Conservation (phyloP, 1,140 invertebrate species). For the Oreohelix idahoensis region DNA sequence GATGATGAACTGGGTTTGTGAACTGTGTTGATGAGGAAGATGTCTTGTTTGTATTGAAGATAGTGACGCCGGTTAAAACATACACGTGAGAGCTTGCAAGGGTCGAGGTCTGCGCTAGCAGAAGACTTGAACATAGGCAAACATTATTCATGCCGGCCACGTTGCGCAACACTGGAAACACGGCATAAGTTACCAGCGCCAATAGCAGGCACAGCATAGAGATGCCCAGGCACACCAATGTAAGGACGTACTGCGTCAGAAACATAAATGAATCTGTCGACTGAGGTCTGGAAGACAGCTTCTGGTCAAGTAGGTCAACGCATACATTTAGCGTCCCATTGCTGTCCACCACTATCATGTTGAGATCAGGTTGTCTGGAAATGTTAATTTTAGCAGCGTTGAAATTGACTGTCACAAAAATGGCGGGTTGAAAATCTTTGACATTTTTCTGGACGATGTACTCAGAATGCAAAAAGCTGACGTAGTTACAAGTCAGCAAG, state of each 20-base stretch:
- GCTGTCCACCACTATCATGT: background rate
- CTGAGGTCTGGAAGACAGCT: too few species aligned
- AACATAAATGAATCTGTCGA: background rate
- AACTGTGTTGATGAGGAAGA: too few species aligned
- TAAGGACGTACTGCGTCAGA: background rate
- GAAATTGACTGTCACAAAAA: background rate
- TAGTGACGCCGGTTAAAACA: background rate
- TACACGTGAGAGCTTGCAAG: background rate
- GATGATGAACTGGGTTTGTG: too few species aligned
- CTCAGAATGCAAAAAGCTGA: background rate
- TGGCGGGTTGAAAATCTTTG: background rate
- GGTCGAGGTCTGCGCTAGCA: slow-evolving; percentile 4
- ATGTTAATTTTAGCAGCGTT: background rate
- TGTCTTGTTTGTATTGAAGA: too few species aligned
- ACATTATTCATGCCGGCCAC: slow-evolving; percentile 14
- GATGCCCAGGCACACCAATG: background rate
- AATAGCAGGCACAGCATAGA: slow-evolving; percentile 10
- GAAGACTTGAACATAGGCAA: background rate
- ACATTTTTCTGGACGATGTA: background rate
- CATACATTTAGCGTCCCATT: background rate
- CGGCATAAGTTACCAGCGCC: slow-evolving; percentile 7
- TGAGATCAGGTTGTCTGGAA: background rate
- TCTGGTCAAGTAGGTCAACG: background rate
- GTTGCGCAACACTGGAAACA: slow-evolving; percentile 6
- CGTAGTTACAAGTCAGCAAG: background rate